Evolutionary conservation across 2,888 invertebrate genomes (phyloP).

Genomic region (Gryllus longicercus): DNA sequence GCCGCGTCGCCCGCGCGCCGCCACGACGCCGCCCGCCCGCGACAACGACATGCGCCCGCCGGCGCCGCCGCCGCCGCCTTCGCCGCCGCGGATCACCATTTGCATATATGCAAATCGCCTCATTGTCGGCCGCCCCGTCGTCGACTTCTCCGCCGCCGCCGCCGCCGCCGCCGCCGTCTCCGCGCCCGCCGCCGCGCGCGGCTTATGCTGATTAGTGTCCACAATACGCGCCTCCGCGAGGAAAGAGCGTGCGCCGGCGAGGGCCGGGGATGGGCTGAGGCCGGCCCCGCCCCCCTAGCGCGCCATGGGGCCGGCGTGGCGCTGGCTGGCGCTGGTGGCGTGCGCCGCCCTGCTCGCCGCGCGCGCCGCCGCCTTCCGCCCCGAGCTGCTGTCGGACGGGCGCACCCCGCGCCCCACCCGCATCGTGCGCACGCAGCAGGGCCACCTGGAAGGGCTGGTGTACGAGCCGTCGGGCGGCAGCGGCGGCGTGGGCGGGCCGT

Average conservation of each 20-base stretch:
- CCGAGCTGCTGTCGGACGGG: constrained; percentile 21
- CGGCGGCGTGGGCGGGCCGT: constrained; percentile 52
- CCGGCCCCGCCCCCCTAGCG: neutral
- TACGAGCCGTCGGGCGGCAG: constrained; percentile 59
- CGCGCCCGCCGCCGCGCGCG: neutral
- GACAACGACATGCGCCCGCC: too few relatives aligned
- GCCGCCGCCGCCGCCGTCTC: neutral
- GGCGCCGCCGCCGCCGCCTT: too few relatives aligned
- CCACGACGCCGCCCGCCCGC: neutral
- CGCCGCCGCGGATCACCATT: too few relatives aligned
- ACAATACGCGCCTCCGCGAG: neutral
- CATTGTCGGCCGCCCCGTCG: too few relatives aligned
- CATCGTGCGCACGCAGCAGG: constrained; percentile 64
- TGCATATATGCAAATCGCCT: too few relatives aligned
- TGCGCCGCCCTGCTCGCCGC: neutral
- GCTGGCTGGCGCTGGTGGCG: neutral
- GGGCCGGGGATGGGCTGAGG: neutral
- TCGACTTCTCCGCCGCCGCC: neutral
- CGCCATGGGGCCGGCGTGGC: neutral
- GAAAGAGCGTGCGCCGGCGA: neutral
- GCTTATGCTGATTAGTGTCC: too few relatives aligned
- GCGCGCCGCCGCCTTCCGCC: neutral
- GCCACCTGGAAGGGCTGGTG: constrained; percentile 64
- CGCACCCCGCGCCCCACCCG: constrained; percentile 49
- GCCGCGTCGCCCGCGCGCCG: neutral